Evolutionary conservation across 64 coral and sea anemone species (phyloP).

Genomic region (Catalaphyllia jardinei): DNA sequence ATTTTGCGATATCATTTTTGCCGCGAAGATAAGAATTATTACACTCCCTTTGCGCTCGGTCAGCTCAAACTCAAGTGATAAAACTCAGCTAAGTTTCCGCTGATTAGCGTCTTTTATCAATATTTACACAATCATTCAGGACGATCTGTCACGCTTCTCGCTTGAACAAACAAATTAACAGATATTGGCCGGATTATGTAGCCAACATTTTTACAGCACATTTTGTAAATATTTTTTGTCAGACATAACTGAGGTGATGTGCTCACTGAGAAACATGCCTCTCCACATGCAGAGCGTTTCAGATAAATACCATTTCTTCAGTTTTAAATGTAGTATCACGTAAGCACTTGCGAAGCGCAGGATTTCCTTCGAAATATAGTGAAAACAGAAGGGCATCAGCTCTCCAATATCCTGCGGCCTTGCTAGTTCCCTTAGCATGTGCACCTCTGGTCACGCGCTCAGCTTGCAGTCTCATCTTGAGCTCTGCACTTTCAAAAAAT

Average conservation of each 20-base stretch:
- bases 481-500: too few species aligned
- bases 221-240: background rate
- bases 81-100: constrained; percentile 18
- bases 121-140: constrained; percentile 10
- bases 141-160: background rate
- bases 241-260: background rate
- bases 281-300: background rate
- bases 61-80: background rate
- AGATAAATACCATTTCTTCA: background rate
- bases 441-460: too few species aligned
- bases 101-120: constrained; percentile 9
- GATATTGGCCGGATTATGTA: background rate
- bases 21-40: constrained; percentile 29
- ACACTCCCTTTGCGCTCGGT: background rate
- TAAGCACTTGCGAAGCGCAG: too few species aligned
- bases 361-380: too few species aligned
- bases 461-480: too few species aligned
- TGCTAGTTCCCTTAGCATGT: too few species aligned
- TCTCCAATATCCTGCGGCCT: too few species aligned
- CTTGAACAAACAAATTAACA: background rate
- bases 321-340: too few species aligned
- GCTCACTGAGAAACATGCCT: background rate
- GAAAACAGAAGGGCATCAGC: too few species aligned
- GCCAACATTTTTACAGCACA: background rate
- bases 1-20: constrained; percentile 41